Base-by-base conservation (phyloP, 2,113 vertebrate species). In the Mirounga angustirostris region DNA sequence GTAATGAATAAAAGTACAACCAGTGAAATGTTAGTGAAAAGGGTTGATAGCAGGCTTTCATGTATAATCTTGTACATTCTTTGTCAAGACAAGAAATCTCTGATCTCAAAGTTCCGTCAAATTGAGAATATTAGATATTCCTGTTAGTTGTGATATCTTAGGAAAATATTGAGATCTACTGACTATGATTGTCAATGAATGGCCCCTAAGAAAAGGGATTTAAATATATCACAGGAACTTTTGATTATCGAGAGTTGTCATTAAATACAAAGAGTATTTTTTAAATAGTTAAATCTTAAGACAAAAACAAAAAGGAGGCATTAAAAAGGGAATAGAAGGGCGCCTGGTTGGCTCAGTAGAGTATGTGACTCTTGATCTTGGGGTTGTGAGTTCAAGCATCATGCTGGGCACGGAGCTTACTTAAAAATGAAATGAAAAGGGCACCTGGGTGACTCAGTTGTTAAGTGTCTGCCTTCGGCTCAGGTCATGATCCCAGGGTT, bases 201-300 rank as follows among this genome's bases (percentile, higher is more conserved):
- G 40, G 52, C 74, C 93, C 14, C 81, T 93, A 71, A 83, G 61
- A 88, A 74, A 89, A 85, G 18, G 8, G 28, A 83, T 73, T 87
- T 97, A 65, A 59, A 85, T 84, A 89, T 33, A 84, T 58, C 85
- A n/a, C 30, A 91, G 80, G 46, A 87, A n/a, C 12, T 82, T 92
- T 81, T 95, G 46, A 89, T 86, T 93, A 61, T 19, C 24, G 58
- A 86, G 22, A 95, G 24, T 88, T 97, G 33, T 36, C 24, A 33
- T 82, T 95, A 82, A 92, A 82, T 52, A 79, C 36, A 69, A 78
- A 84, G 33, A 91, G 46, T 83, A 78, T 59, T 92, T 96, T 86
- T 5, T n/a, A 94, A 97, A 94, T 65, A 92, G 36, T 86, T 86
- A 88, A 82, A 19, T 76, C 40, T 94, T 83, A 56, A 97, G 82